Conservation (phyloP, 2,113 vertebrate genomes). For the Melanerpes formicivorus region DNA sequence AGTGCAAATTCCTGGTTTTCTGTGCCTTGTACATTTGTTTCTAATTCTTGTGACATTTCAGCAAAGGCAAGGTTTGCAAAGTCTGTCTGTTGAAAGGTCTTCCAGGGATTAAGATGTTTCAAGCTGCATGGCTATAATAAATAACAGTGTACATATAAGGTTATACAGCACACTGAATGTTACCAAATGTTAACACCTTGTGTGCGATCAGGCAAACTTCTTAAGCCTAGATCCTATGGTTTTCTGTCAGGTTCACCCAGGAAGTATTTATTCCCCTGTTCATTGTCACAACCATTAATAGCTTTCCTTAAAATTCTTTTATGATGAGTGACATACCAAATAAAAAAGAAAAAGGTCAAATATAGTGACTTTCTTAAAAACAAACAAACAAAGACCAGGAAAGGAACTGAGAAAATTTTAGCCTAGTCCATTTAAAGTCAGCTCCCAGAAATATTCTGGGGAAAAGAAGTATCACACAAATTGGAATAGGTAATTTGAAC, state of each 20-base stretch:
- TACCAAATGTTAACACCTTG: conserved; percentile 17
- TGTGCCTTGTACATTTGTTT: not conserved
- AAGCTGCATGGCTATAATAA: not conserved
- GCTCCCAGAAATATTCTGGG: not conserved
- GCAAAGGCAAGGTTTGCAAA: not conserved
- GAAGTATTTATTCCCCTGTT: not conserved
- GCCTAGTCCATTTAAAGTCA: not conserved
- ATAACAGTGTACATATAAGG: not conserved
- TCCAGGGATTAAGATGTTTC: conserved; percentile 21
- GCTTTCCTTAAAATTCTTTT: not conserved
- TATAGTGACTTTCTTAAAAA: not conserved
- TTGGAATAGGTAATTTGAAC: not conserved
- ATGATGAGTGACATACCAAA: not conserved
- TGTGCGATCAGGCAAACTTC: not conserved
- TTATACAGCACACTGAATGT: not conserved
- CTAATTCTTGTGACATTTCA: conserved; percentile 11
- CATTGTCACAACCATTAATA: not conserved
- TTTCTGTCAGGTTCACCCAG: not conserved
- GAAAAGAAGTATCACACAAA: not conserved
- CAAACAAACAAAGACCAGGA: not conserved
- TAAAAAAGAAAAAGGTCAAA: not conserved
- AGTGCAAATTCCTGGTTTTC: conserved; percentile 10
- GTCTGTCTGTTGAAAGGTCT: not conserved
- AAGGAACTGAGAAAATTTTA: not conserved
- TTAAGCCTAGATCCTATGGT: not conserved